Evolutionary conservation across 1,140 invertebrate species (phyloP), one percentile per base, ranked within the genome.

Genomic region (Bacillus rossius): DNA sequence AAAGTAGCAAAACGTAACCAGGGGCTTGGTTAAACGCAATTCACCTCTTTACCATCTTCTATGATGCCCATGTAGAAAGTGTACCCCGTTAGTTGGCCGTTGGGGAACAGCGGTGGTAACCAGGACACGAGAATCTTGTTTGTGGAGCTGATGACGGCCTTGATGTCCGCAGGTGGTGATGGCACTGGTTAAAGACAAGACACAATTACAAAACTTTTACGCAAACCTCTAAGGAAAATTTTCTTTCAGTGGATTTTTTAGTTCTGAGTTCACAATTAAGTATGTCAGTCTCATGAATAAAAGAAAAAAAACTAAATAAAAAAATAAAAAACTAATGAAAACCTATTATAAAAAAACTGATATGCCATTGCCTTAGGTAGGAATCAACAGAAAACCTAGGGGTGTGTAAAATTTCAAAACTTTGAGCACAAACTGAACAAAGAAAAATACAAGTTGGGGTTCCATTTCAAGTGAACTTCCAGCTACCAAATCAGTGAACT

Each of bases 111-210:
- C 2, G 91, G 90, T 19, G 86, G 87, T 64, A 88, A 77, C 91
- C 94, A 97, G 7, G 91, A 91, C 8, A 96, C 85, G 23, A 95
- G 77, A 55, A 96, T 88, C 69, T 90, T 91, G 60, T 86, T 89
- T 26, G 84, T 77, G 25, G 88, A 90, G 59, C 87, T 91, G 13
- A 91, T 82, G 29, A 91, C 84, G 1, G 91, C 92, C 77, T 96
- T 96, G 42, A 96, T 91, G 63, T 86, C 85, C 3, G 87, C 88
- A 41, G 93, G 93, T 37, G 87, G 81, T 60, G 88, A 89, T 42
- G 94, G 94, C 61, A 94, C 85, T 89, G 71, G 57, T 75, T 74
- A 63, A 42, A 48, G 65, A 55, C 13, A 59, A n/a, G 53, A 52
- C 53, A 17, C 56, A 55, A 45, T 45, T 45, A 45, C 38, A n/a